phyloP scores from a whole-genome alignment of 2,113 vertebrate species.

The Rattus norvegicus region DNA sequence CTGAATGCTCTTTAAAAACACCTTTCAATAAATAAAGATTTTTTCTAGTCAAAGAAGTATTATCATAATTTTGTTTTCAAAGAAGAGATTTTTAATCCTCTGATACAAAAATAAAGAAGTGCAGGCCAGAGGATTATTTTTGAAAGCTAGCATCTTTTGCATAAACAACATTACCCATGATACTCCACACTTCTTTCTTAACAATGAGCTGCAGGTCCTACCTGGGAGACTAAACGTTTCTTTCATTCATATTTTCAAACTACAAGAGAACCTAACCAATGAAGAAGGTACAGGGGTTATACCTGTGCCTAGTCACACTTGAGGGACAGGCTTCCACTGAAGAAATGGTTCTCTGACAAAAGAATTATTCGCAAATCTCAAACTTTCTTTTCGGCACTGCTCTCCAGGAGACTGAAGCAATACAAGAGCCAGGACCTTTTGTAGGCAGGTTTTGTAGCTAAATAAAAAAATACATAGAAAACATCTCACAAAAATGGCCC shows the following conservation, averaged over 20 bases:
- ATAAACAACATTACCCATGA: background rate
- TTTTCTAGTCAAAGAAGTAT: slow-evolving; percentile 16
- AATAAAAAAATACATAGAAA: slow-evolving; percentile 69
- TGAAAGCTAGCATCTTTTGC: background rate
- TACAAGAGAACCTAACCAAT: slow-evolving; percentile 11
- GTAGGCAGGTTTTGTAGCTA: slow-evolving; percentile 55
- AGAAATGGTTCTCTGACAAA: background rate
- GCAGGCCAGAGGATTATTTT: slow-evolving; percentile 20
- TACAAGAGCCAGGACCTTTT: slow-evolving; percentile 45
- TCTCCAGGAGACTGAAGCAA: background rate
- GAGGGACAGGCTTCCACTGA: background rate
- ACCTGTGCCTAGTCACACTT: background rate
- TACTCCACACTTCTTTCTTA: background rate
- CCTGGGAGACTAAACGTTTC: background rate
- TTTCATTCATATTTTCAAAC: background rate
- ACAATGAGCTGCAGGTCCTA: background rate
- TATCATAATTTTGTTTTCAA: slow-evolving; percentile 53
- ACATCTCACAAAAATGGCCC: slow-evolving; percentile 74
- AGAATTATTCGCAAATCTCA: slow-evolving; percentile 30
- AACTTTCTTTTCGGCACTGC: background rate
- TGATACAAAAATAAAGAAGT: slow-evolving; percentile 45
- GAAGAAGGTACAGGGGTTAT: background rate
- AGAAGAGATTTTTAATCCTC: background rate
- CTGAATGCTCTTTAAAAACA: background rate
- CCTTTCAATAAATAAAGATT: slow-evolving; percentile 36